phyloP scores from a whole-genome alignment of 1,140 invertebrate genomes.

The Drosophila elegans region DNA sequence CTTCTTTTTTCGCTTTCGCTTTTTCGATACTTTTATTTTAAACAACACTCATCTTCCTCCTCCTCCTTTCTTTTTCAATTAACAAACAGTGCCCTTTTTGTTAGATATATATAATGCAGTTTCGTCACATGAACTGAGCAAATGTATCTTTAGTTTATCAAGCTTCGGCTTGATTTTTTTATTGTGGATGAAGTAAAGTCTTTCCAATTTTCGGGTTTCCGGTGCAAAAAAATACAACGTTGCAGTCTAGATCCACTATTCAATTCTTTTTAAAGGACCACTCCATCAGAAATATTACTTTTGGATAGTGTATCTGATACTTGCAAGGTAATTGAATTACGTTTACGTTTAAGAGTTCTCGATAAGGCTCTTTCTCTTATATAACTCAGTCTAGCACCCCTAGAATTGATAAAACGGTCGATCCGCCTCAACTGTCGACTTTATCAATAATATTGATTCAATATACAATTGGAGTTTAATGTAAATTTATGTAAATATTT shows the following conservation, averaged over 20 bases:
- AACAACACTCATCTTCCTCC: constrained; percentile 39
- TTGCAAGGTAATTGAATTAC: constrained; percentile 78
- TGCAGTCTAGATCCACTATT: constrained; percentile 39
- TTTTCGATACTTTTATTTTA: constrained; percentile 59
- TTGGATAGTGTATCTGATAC: constrained; percentile 51
- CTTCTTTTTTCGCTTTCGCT: constrained; percentile 47
- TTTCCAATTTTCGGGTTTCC: constrained; percentile 15
- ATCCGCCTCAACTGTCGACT: constrained; percentile 49
- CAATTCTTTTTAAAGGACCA: constrained; percentile 14
- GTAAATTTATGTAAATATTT: not conserved
- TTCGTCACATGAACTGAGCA: constrained; percentile 12
- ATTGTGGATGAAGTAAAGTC: constrained; percentile 3
- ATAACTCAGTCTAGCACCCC: constrained; percentile 79
- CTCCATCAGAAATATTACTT: not conserved
- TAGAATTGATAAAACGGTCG: constrained; percentile 72
- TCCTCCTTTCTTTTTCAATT: constrained; percentile 39
- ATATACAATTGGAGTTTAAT: constrained; percentile 53
- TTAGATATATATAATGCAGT: constrained; percentile 29
- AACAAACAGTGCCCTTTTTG: constrained; percentile 60
- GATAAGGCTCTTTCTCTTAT: constrained; percentile 32
- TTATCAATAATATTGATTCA: constrained; percentile 32
- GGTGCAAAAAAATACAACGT: constrained; percentile 50
- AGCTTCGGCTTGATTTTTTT: constrained; percentile 25
- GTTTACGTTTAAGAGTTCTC: constrained; percentile 62
- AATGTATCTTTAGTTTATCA: constrained; percentile 48